Conservation (phyloP, 2,888 invertebrate genomes). For the Agriopis leucophaearia region DNA sequence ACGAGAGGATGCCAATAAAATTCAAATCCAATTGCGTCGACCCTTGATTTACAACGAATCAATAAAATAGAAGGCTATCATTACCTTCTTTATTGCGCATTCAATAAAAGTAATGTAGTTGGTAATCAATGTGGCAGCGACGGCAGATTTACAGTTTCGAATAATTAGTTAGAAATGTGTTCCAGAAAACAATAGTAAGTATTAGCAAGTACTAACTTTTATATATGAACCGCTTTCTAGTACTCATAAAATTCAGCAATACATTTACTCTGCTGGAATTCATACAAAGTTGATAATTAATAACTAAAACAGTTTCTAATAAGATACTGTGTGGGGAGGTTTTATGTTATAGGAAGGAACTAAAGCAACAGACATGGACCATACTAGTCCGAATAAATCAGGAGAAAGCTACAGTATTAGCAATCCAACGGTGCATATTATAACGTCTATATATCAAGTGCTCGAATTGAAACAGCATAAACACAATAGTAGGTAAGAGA, state of each 20-base stretch:
- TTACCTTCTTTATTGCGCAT: slow-evolving; percentile 80
- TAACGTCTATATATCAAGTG: slow-evolving; percentile 77
- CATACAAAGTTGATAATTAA: not conserved
- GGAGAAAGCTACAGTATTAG: slow-evolving; percentile 62
- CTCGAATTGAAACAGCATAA: slow-evolving; percentile 70
- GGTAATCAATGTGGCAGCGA: slow-evolving; percentile 68
- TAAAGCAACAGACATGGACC: slow-evolving; percentile 35
- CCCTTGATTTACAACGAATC: slow-evolving; percentile 84
- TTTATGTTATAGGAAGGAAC: slow-evolving; percentile 38
- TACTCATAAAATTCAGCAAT: not conserved
- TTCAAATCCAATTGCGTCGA: slow-evolving; percentile 81
- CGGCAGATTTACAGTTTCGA: slow-evolving; percentile 51
- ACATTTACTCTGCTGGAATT: not conserved
- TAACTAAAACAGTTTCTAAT: slow-evolving; percentile 1
- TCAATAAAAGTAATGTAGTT: slow-evolving; percentile 83
- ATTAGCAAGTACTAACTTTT: not conserved
- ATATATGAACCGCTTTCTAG: not conserved
- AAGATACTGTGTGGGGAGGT: slow-evolving; percentile 12
- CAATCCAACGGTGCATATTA: slow-evolving; percentile 63
- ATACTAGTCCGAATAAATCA: slow-evolving; percentile 55
- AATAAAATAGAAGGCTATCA: slow-evolving; percentile 83
- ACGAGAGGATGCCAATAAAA: slow-evolving; percentile 79
- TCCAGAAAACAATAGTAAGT: slow-evolving; percentile 17
- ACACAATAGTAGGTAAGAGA: slow-evolving; percentile 77
- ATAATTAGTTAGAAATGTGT: slow-evolving; percentile 26